Evolutionary conservation across 2,888 invertebrate genomes (phyloP).

Genomic region (Leucophora obtusa): DNA sequence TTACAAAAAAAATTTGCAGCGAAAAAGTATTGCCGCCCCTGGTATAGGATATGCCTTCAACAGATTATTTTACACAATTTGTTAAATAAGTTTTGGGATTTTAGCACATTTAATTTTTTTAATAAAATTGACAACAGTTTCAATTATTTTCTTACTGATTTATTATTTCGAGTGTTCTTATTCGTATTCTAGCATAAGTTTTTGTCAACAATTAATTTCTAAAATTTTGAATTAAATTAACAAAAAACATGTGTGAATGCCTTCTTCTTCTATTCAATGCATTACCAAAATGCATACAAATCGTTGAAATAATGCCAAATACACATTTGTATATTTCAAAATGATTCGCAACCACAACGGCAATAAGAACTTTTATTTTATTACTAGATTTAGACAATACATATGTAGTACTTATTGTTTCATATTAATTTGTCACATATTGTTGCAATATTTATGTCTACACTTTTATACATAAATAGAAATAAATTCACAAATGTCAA

Average conservation of each 20-base stretch:
- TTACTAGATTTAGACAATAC: constrained; percentile 35
- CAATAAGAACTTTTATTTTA: constrained; percentile 31
- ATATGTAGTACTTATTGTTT: neutral
- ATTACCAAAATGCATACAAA: constrained; percentile 34
- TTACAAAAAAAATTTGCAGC: no score
- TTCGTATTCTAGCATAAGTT: constrained; percentile 32
- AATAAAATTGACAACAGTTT: no score
- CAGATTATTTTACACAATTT: no score
- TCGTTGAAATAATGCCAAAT: constrained; percentile 61
- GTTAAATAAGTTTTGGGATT: no score
- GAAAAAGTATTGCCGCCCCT: no score
- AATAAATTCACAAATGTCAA: constrained; percentile 15
- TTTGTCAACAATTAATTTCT: constrained; percentile 53
- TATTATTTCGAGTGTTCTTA: no score
- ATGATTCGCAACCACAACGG: constrained; percentile 43
- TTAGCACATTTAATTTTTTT: no score
- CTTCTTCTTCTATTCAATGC: constrained; percentile 23
- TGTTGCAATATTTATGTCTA: constrained; percentile 15
- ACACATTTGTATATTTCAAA: neutral
- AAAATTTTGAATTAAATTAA: constrained; percentile 40
- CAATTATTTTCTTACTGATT: no score
- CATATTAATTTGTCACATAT: constrained; percentile 26
- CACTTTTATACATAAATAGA: constrained; percentile 3
- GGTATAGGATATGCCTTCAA: no score
- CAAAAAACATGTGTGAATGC: constrained; percentile 45